These are phyloP conservation scores for Loxodonta africana DNA, from an alignment of 2,113 vertebrate species.

Conservation along the genomic window DNA sequence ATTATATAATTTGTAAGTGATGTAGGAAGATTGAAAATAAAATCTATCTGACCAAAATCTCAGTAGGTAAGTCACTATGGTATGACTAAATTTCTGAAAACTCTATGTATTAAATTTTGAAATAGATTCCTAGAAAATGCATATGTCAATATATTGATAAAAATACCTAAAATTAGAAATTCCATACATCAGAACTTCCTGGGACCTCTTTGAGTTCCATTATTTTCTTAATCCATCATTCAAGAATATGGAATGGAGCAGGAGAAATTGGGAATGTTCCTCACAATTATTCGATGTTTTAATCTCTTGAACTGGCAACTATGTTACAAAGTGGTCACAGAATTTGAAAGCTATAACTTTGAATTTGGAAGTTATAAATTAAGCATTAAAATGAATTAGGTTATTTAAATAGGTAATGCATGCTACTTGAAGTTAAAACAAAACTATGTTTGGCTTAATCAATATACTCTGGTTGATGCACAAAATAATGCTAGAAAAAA, in stretches of 20 bases:
- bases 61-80: neutral
- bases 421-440: neutral
- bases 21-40: neutral
- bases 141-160: neutral
- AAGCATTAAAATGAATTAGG: neutral
- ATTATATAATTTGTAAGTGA: neutral
- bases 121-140: neutral
- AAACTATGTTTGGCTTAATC: neutral
- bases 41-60: neutral
- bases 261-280: neutral
- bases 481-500: constrained; percentile 50
- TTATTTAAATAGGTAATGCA: neutral
- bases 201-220: neutral
- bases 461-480: neutral
- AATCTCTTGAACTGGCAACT: neutral
- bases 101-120: neutral
- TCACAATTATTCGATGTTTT: neutral
- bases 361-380: constrained; percentile 26
- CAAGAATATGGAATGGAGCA: neutral
- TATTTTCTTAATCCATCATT: constrained; percentile 2
- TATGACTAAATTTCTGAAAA: constrained; percentile 12
- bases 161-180: neutral
- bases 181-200: neutral
- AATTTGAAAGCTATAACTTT: neutral
- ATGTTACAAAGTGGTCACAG: neutral